Percentiles rank a stretch among this genome's conserved stretches.
Conservation (phyloP, 2,797 vertebrate genomes). For the Melanotaenia nigrans region DNA sequence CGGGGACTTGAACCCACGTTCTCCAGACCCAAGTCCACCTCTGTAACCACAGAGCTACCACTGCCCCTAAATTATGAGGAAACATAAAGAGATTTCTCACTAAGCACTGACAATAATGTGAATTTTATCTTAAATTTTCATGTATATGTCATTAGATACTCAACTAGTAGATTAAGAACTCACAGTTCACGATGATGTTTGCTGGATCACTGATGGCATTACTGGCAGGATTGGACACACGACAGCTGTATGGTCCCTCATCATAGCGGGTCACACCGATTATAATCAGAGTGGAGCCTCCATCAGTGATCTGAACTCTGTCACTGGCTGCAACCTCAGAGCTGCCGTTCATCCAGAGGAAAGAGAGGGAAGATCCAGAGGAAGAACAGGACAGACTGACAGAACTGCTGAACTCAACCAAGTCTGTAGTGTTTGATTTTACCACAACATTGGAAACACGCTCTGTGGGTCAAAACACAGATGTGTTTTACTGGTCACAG, state of each 20-base stretch:
- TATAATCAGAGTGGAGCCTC: constrained; percentile 57
- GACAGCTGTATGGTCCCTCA: constrained; percentile 59
- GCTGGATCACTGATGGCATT: constrained; percentile 35
- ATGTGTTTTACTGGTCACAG: no score
- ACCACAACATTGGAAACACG: no score
- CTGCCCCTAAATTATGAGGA: no score
- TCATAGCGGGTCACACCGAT: constrained; percentile 55
- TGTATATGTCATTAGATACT: no score
- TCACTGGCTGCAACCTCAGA: constrained; percentile 50
- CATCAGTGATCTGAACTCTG: constrained; percentile 50
- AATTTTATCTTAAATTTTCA: no score
- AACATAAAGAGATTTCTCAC: no score
- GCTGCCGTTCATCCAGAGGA: constrained; percentile 71
- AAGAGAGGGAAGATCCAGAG: constrained; percentile 56
- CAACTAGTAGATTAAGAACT: constrained; percentile 36
- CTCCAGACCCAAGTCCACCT: no score
- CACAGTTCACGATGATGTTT: constrained; percentile 60
- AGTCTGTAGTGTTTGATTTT: constrained; percentile 43
- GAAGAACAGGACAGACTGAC: constrained; percentile 51
- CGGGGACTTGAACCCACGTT: no score
- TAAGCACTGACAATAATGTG: no score
- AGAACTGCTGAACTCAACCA: constrained; percentile 27
- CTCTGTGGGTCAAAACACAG: no score
- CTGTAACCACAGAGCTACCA: no score
- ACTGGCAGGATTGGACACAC: constrained; percentile 64